phyloP scores from a whole-genome alignment of 2,888 invertebrate species.

The Dasypogon diadema region DNA sequence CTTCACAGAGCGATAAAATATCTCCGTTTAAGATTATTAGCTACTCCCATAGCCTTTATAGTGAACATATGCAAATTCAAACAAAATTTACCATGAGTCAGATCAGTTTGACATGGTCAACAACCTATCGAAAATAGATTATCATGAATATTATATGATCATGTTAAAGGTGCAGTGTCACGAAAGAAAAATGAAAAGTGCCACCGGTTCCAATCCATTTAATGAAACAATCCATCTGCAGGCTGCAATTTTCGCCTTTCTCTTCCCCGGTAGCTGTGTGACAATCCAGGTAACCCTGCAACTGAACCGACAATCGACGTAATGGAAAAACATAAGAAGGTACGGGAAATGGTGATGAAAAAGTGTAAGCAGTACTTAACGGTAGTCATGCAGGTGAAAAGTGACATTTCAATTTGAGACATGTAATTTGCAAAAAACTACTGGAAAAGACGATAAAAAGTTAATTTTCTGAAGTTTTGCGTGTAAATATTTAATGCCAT shows the following conservation, averaged over 20 bases:
- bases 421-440: neutral
- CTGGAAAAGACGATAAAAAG: neutral
- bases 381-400: neutral
- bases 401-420: neutral
- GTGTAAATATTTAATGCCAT: too few relatives aligned
- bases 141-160: neutral
- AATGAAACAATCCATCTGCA: neutral
- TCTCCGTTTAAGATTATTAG: neutral
- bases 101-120: neutral
- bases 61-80: neutral
- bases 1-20: neutral
- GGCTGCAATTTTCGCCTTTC: neutral
- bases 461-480: neutral
- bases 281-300: neutral
- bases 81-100: neutral
- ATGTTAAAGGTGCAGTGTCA: neutral
- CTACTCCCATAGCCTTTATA: neutral
- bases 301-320: too few relatives aligned
- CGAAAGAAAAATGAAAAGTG: neutral
- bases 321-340: constrained; percentile 2
- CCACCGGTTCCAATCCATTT: constrained; percentile 2
- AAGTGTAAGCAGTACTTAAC: neutral
- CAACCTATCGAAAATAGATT: neutral
- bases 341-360: neutral
- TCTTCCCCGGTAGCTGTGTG: neutral